Base-by-base conservation (phyloP, 2,797 vertebrate genomes). In the Enteromius fasciolatus region DNA sequence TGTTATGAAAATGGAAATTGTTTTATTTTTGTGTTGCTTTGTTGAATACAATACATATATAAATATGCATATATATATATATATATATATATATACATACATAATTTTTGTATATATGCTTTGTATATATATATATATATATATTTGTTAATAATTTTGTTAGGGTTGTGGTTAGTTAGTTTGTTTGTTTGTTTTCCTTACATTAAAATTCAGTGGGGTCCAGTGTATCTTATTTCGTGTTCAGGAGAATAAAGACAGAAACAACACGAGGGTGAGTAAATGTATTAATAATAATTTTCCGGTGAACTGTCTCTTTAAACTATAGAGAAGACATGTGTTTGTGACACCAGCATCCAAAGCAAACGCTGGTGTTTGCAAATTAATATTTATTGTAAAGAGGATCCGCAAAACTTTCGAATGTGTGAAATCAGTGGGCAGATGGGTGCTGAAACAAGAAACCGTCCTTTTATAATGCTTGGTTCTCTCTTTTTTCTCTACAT, bases 361-460 rank as follows among this genome's bases (percentile, higher is more conserved):
- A 50, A 50, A 50, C 10, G 44, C 69, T 72, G 25, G 25, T 72
- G 69, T 50, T 25, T 46, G 57, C 57, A 39, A 77, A 50, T 66
- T 0, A 23, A 23, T 67, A 52, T 66, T 66, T 66, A 78, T 67
- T 12, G 61, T 15, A 9, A 33, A n/a, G 20, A 23, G 20, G 31
- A 67, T 52, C 48, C 50, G 31, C n/a, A 23, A 33, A 50, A 36
- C 23, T 78, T 78, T 52, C 5, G 8, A 48, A 66, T 15, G 46
- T 78, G 31, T 78, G 46, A 67, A 78, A 78, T 39, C 20, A 68
- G 63, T 52, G 46, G 63, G 63, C 76, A 78, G 46, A 50, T 63
- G 57, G 57, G 39, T 20, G 18, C 44, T 39, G 64, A 52, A 78
- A 50, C 25, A 36, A 52, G 18, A 36, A 78, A 67, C 11, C 46